Percentiles rank a stretch among this genome's conserved stretches.
Conservation (phyloP, 2,797 vertebrate genomes). For the Salmo trutta region DNA sequence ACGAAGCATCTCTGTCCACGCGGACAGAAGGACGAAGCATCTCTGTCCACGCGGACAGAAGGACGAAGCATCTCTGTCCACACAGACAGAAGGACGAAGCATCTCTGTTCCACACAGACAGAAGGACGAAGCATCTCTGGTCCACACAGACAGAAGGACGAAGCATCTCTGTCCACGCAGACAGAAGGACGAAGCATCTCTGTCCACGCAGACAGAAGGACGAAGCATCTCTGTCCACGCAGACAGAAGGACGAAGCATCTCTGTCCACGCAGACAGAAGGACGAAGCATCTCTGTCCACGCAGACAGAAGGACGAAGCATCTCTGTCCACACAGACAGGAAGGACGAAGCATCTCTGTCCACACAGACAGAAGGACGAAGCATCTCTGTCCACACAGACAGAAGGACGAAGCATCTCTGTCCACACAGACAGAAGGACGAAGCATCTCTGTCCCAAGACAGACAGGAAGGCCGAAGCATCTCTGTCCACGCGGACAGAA, state of each 20-base stretch:
- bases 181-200: constrained; percentile 49
- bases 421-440: constrained; percentile 30
- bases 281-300: constrained; percentile 34
- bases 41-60: constrained; percentile 33
- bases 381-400: constrained; percentile 40
- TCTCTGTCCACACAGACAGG: constrained; percentile 32
- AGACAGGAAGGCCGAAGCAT: constrained; percentile 45
- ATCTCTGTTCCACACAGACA: constrained; percentile 36
- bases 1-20: constrained; percentile 34
- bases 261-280: constrained; percentile 31
- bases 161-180: constrained; percentile 34
- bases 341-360: constrained; percentile 43
- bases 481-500: constrained; percentile 33
- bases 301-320: constrained; percentile 41
- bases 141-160: constrained; percentile 30
- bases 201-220: constrained; percentile 30
- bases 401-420: constrained; percentile 46
- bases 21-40: constrained; percentile 44
- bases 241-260: constrained; percentile 48
- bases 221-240: constrained; percentile 34
- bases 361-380: constrained; percentile 30
- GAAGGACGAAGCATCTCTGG: constrained; percentile 45
- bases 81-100: constrained; percentile 38
- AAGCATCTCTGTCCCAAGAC: constrained; percentile 36
- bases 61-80: constrained; percentile 38